Evolutionary conservation across 2,113 vertebrate species (phyloP), one percentile per base, ranked within the genome.

Genomic region (Macaca nemestrina): DNA sequence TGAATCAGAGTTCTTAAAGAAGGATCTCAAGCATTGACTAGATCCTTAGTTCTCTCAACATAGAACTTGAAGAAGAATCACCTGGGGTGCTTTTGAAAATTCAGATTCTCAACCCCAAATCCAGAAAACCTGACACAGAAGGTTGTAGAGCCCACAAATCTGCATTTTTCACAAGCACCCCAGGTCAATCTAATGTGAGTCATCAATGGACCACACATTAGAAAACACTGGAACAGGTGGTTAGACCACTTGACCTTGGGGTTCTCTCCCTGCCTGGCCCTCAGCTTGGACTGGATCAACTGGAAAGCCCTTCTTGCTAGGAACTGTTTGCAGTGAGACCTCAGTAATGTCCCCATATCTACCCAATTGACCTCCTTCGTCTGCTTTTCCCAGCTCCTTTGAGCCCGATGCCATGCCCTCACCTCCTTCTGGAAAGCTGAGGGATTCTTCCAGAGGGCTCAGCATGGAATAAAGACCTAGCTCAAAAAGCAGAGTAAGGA

Each of bases 31-130:
- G 27, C 27, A 61, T 32, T 67, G 23, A 2, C 14, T 57, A 50
- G 45, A 68, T 75, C 35, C 48, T 86, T 48, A 32, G 7, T 50
- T 86, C 55, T 75, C 75, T 93, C 68, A 75, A 89, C 93, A n/a
- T 86, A 89, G 13, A 23, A 45, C 55, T 83, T 70, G 3, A 95
- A 73, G 25, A 84, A 92, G 27, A 80, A 93, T 84, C 70, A 89
- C 14, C 64, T 68, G 78, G 10, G n/a, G 5, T 75, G 20, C 57
- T 81, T 92, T 70, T 45, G 52, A 76, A 95, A 94, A 79, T 88
- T 95, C 81, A 43, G 20, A 81, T 76, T 85, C 43, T 30, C 3
- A 87, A 68, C 20, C 17, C 61, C 13, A 83, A 94, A 72, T 30
- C 35, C 85, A 92, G 86, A 97, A 27, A 87, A n/a, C 52, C 30